Evolutionary conservation across 2,113 vertebrate genomes (phyloP).

Genomic region (Tinamus guttatus): DNA sequence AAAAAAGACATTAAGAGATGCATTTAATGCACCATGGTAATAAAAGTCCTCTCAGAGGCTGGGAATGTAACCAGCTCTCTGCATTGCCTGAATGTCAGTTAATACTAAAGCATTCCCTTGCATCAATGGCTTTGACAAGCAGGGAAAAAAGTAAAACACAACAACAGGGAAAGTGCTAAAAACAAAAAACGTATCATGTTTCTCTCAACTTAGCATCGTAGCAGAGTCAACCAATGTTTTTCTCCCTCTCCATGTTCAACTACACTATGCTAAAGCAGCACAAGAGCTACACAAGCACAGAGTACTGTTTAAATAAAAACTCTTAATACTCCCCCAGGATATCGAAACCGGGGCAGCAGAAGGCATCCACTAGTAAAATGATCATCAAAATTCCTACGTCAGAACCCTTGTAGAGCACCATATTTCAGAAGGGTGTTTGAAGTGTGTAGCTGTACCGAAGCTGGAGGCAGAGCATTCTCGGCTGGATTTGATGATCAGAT

Average conservation of each 20-base stretch:
- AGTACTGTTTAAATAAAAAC: conserved; percentile 15
- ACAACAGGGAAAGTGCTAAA: background rate
- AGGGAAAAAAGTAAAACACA: background rate
- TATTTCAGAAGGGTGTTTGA: conserved; percentile 53
- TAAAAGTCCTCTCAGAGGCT: conserved; percentile 36
- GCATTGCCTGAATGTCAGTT: conserved; percentile 52
- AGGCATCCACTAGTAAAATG: conserved; percentile 13
- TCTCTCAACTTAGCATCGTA: conserved; percentile 23
- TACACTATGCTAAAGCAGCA: background rate
- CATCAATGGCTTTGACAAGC: conserved; percentile 29
- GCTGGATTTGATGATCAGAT: conserved; percentile 32
- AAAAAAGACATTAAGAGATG: conserved; percentile 42
- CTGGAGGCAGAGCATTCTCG: conserved; percentile 24
- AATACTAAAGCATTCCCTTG: conserved; percentile 38
- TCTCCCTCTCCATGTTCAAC: background rate
- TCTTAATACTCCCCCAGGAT: conserved; percentile 5
- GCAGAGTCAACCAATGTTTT: background rate
- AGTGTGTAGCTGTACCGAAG: background rate
- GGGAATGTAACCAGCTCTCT: background rate
- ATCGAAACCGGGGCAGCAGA: background rate
- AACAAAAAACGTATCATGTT: background rate
- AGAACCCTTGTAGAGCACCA: conserved; percentile 75
- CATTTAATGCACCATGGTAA: conserved; percentile 58
- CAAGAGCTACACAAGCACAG: conserved; percentile 18
- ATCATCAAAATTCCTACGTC: background rate